phyloP scores from a whole-genome alignment of 2,888 invertebrate genomes.

The Trypoxylon attenuatum region DNA sequence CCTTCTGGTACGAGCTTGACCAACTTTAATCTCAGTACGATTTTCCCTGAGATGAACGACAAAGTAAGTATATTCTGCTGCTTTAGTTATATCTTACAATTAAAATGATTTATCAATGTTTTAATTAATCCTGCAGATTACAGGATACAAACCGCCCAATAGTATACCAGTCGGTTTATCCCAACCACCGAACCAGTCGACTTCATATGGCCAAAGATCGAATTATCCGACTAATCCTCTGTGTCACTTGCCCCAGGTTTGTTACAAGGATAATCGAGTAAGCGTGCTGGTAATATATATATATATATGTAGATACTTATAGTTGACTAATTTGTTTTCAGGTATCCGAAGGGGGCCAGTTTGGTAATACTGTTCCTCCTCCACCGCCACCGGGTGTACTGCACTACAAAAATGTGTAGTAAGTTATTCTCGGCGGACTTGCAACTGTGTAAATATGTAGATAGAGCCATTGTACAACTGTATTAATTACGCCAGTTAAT shows the following conservation, averaged over 20 bases:
- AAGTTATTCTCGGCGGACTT: slow-evolving; percentile 7
- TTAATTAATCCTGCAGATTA: slow-evolving; percentile 58
- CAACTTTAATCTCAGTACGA: slow-evolving; percentile 88
- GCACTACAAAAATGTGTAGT: slow-evolving; percentile 63
- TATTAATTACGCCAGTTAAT: slow-evolving; percentile 8
- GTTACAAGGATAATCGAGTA: neutral
- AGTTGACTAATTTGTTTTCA: slow-evolving; percentile 39
- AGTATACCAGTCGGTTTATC: slow-evolving; percentile 64
- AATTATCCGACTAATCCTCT: slow-evolving; percentile 67
- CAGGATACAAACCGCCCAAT: slow-evolving; percentile 70
- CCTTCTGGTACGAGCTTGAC: slow-evolving; percentile 78
- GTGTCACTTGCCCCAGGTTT: slow-evolving; percentile 69
- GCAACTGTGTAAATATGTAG: slow-evolving; percentile 54
- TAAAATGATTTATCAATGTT: neutral
- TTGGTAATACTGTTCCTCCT: slow-evolving; percentile 60
- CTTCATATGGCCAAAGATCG: slow-evolving; percentile 65
- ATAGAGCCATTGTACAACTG: no score
- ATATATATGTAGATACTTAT: neutral
- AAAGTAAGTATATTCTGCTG: slow-evolving; percentile 57
- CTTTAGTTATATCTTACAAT: neutral
- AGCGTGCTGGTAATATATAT: neutral
- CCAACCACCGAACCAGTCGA: slow-evolving; percentile 66
- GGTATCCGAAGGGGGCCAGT: slow-evolving; percentile 65
- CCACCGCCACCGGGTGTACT: slow-evolving; percentile 60
- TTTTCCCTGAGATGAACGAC: slow-evolving; percentile 89